phyloP scores from a whole-genome alignment of 2,797 vertebrate species.

The Macroramphosus scolopax region DNA sequence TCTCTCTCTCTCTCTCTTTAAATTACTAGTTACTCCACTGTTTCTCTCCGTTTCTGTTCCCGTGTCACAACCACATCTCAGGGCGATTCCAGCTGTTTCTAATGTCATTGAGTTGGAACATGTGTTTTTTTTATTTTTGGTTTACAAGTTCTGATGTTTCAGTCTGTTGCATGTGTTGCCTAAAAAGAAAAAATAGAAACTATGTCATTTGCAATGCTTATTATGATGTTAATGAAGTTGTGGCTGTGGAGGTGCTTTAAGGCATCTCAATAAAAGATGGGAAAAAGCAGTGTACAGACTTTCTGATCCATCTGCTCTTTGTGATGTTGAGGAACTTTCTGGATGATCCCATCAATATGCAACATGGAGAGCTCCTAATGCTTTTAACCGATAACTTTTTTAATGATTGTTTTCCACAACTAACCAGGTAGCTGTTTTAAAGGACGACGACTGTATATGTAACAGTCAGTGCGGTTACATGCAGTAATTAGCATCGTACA shows the following conservation, averaged over 20 bases:
- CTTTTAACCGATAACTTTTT: too few relatives aligned
- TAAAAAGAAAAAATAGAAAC: neutral
- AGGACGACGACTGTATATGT: too few relatives aligned
- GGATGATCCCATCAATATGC: too few relatives aligned
- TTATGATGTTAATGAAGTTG: too few relatives aligned
- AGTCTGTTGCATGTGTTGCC: too few relatives aligned
- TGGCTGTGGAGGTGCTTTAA: too few relatives aligned
- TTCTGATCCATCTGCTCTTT: neutral
- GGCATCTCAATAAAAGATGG: neutral
- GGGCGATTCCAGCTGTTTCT: slow-evolving; percentile 6
- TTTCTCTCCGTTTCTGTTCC: slow-evolving; percentile 13
- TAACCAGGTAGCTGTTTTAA: too few relatives aligned
- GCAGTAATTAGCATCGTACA: too few relatives aligned
- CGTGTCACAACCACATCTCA: slow-evolving; percentile 6
- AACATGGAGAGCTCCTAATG: neutral
- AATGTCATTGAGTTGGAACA: slow-evolving; percentile 6
- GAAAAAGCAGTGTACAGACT: too few relatives aligned
- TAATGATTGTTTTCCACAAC: too few relatives aligned
- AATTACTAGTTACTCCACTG: slow-evolving; percentile 12
- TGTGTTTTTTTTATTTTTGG: slow-evolving; percentile 3
- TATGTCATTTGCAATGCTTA: too few relatives aligned
- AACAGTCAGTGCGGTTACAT: too few relatives aligned
- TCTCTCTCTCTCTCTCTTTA: neutral
- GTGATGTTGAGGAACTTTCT: neutral
- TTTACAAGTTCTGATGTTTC: neutral